Evolutionary conservation across 1,140 invertebrate genomes (phyloP).

Genomic region (Brachionus angularis): DNA sequence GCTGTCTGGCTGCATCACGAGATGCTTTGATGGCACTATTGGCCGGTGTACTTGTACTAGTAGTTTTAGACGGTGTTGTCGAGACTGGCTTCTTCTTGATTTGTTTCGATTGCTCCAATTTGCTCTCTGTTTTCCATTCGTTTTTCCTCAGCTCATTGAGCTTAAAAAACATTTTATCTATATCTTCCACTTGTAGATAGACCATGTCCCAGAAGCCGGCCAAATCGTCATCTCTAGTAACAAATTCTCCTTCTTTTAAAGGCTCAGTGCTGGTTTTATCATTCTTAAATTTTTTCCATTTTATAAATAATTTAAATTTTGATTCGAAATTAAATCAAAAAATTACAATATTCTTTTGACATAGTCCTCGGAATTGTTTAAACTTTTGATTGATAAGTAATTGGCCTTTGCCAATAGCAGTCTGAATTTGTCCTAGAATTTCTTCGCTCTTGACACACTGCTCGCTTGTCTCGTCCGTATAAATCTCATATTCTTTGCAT

Average conservation of each 20-base stretch:
- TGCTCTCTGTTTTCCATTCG: conserved; percentile 63
- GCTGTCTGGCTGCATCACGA: conserved; percentile 30
- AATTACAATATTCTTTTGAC: conserved; percentile 74
- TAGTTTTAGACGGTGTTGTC: conserved; percentile 9
- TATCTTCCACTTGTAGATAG: conserved; percentile 76
- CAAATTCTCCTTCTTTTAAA: conserved; percentile 71
- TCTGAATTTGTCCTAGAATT: conserved; percentile 72
- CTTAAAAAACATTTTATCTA: conserved; percentile 73
- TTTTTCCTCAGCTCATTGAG: conserved; percentile 68
- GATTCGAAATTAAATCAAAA: neutral
- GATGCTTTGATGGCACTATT: conserved; percentile 14
- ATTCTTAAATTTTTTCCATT: neutral
- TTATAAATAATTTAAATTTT: conserved; percentile 15
- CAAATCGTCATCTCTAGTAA: conserved; percentile 79
- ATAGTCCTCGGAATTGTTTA: conserved; percentile 84
- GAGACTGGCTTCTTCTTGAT: neutral
- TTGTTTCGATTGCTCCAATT: neutral
- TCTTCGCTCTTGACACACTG: conserved; percentile 12
- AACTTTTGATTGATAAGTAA: conserved; percentile 84
- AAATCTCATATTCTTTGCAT: neutral
- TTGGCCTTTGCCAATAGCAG: conserved; percentile 82
- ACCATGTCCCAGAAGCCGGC: conserved; percentile 97
- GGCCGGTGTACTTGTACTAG: too few relatives aligned
- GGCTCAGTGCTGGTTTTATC: conserved; percentile 58
- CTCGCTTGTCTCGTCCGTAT: neutral